Evolutionary conservation across 1,140 invertebrate genomes (phyloP), one percentile per base, ranked within the genome.

Genomic region (Drosophila elegans): DNA sequence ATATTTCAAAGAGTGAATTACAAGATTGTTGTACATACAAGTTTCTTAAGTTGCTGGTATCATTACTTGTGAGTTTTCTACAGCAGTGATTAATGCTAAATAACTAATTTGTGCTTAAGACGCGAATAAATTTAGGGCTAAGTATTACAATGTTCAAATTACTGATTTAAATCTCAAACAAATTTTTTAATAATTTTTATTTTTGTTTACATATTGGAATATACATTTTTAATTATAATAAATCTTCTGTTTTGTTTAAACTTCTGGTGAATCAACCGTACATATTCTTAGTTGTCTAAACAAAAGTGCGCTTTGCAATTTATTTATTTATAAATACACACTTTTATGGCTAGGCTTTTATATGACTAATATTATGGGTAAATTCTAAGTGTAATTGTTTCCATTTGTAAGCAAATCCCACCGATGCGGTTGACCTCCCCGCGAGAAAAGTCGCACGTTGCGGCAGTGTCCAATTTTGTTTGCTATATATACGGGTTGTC

Each of bases 401-500:
- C 54, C 36, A 46, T 51, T 42, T 51, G 27, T 41, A 42, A 61
- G 25, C 13, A 39, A 49, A 21, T 32, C n/a, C 16, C 42, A 10
- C 29, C 21, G 34, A 56, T 16, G 27, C 39, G 25, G 36, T 38
- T 72, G 45, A 72, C 64, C 66, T 25, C 12, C 42, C 12, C 42
- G 67, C 68, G 59, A 57, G 39, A 75, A 57, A 74, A 56, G 34
- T 56, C 44, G 29, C 59, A 34, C 51, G 13, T 54, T 62, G 32
- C 44, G 53, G 29, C 16, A 13, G 29, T 29, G 49, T 12, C 36
- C n/a, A 54, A 21, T 38, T 39, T 38, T 4, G 13, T 54, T 63
- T 55, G 39, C 44, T 48, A 29, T 29, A 41, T 52, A 55, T 53
- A 78, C 60, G 60, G 60, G 16, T 59, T 42, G 79, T 79, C 75